Evolutionary conservation across 2,888 invertebrate genomes (phyloP).

Genomic region (Pterostichus niger): DNA sequence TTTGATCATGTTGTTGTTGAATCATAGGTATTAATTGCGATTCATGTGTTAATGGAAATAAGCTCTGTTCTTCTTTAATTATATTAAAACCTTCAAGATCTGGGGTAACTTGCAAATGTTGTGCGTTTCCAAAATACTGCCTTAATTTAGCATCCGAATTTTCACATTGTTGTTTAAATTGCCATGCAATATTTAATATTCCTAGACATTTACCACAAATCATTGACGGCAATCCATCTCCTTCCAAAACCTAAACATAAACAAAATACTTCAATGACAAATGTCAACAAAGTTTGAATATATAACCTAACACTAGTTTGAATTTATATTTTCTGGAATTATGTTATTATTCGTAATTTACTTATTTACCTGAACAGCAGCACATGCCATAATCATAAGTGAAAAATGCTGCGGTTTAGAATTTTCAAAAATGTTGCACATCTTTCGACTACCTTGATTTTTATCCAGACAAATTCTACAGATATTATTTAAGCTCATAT

Average conservation of each 20-base stretch:
- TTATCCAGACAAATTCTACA: slow-evolving; percentile 72
- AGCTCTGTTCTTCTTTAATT: slow-evolving; percentile 69
- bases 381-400: slow-evolving; percentile 73
- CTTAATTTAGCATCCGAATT: slow-evolving; percentile 71
- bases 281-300: slow-evolving; percentile 8
- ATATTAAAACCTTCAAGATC: slow-evolving; percentile 69
- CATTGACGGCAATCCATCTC: slow-evolving; percentile 71
- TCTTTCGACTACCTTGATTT: slow-evolving; percentile 70
- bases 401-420: slow-evolving; percentile 70
- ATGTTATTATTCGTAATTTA: not conserved
- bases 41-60: slow-evolving; percentile 66
- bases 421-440: slow-evolving; percentile 72
- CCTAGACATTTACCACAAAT: slow-evolving; percentile 72
- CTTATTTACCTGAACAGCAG: slow-evolving; percentile 71
- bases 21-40: slow-evolving; percentile 61
- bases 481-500: slow-evolving; percentile 70
- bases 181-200: slow-evolving; percentile 72
- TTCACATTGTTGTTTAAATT: slow-evolving; percentile 73
- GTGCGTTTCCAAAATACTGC: slow-evolving; percentile 71
- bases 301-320: slow-evolving; percentile 30
- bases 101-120: slow-evolving; percentile 69
- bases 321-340: not conserved
- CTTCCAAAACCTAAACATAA: slow-evolving; percentile 70
- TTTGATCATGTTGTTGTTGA: slow-evolving; percentile 46
- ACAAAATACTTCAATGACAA: not conserved